Evolutionary conservation across 2,888 invertebrate species (phyloP).

Genomic region (Plagodis pulveraria): DNA sequence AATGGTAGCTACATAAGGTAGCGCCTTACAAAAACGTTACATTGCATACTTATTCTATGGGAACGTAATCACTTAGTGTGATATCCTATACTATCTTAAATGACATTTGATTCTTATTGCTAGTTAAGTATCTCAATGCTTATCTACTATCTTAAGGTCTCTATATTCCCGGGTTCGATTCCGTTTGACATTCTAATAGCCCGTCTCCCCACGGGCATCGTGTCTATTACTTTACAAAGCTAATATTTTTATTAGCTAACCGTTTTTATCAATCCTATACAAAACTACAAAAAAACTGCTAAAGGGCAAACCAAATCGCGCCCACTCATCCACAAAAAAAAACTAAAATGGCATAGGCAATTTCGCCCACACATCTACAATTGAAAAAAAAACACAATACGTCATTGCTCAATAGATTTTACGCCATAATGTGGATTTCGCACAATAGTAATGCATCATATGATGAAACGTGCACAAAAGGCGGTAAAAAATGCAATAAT

Average conservation of each 20-base stretch:
- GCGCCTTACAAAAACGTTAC: too few relatives aligned
- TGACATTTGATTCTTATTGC: too few relatives aligned
- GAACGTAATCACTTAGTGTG: too few relatives aligned
- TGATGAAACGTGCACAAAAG: conserved; percentile 23
- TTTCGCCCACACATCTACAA: conserved; percentile 27
- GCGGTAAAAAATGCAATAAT: conserved; percentile 27
- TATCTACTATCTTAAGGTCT: too few relatives aligned
- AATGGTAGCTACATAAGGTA: too few relatives aligned
- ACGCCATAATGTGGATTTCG: conserved; percentile 28
- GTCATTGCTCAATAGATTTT: conserved; percentile 26
- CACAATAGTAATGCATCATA: conserved; percentile 28
- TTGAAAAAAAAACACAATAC: conserved; percentile 26
- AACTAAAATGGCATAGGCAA: conserved; percentile 10
- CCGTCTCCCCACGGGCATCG: conserved; percentile 62
- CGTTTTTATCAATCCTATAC: conserved; percentile 9
- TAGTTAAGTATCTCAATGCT: too few relatives aligned
- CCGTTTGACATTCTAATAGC: too few relatives aligned
- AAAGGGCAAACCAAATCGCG: conserved; percentile 8
- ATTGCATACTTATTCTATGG: too few relatives aligned
- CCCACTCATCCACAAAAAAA: conserved; percentile 5
- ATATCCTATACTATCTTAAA: too few relatives aligned
- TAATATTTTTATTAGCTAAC: conserved; percentile 10
- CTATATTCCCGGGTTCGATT: too few relatives aligned
- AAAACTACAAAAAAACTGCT: conserved; percentile 3
- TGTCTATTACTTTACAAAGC: neutral